Evolutionary conservation across 2,113 vertebrate genomes (phyloP).

Genomic region (Neofelis nebulosa): DNA sequence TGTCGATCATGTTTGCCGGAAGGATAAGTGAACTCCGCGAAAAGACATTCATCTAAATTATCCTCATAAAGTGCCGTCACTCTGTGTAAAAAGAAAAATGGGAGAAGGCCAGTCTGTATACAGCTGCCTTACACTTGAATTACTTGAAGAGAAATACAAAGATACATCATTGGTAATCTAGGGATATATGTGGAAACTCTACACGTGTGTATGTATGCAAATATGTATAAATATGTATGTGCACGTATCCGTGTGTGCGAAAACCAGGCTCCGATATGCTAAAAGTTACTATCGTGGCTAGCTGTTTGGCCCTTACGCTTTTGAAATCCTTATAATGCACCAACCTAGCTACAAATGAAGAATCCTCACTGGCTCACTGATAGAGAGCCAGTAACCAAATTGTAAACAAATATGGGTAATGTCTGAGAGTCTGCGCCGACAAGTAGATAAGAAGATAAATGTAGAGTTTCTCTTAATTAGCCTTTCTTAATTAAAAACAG

Average conservation of each 20-base stretch:
- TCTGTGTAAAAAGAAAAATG: slow-evolving; percentile 80
- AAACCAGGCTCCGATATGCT: neutral
- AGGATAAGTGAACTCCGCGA: slow-evolving; percentile 80
- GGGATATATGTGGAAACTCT: neutral
- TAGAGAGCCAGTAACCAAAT: slow-evolving; percentile 63
- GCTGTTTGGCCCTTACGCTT: neutral
- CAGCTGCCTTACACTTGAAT: slow-evolving; percentile 44
- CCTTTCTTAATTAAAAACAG: slow-evolving; percentile 97
- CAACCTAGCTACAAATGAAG: neutral
- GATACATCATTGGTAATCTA: neutral
- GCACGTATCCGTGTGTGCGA: neutral
- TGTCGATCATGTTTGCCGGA: slow-evolving; percentile 84
- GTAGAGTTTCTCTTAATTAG: slow-evolving; percentile 95
- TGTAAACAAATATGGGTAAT: slow-evolving; percentile 80
- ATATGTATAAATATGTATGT: neutral
- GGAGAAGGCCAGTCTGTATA: slow-evolving; percentile 68
- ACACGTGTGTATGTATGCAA: accelerated
- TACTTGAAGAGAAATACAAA: slow-evolving; percentile 58
- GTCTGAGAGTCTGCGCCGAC: slow-evolving; percentile 82
- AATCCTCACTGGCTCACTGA: slow-evolving; percentile 44
- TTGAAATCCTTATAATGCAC: neutral
- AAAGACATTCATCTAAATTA: slow-evolving; percentile 88
- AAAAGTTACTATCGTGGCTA: neutral
- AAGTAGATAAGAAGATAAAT: slow-evolving; percentile 90
- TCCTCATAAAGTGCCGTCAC: slow-evolving; percentile 83